Conservation (phyloP, 2,888 invertebrate genomes). For the Gryllus longicercus region DNA sequence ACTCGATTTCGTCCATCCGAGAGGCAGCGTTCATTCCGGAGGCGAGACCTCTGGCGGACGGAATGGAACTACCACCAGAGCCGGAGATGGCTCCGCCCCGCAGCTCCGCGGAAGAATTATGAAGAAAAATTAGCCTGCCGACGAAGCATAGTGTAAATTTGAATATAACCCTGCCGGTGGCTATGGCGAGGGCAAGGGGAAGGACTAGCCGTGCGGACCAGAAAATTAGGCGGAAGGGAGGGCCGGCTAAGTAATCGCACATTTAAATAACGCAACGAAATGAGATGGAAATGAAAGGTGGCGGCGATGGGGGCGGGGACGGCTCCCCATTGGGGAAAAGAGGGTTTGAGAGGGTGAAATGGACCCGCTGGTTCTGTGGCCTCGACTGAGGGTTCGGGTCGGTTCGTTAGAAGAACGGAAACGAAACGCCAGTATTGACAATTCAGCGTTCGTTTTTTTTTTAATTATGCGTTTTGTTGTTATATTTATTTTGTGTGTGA, state of each 20-base stretch:
- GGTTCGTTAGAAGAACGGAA: no score
- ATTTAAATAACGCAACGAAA: slow-evolving; percentile 17
- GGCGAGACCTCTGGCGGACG: not conserved
- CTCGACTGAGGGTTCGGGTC: no score
- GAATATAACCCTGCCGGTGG: not conserved
- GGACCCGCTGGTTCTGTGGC: no score
- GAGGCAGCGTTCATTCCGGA: no score
- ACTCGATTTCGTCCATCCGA: no score
- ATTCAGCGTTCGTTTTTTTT: no score
- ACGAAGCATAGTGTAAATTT: slow-evolving; percentile 17
- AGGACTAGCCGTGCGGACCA: not conserved
- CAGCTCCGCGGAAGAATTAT: not conserved
- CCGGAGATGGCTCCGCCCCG: not conserved
- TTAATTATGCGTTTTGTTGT: no score
- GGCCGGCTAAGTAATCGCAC: not conserved
- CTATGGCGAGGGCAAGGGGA: not conserved
- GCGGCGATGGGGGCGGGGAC: not conserved
- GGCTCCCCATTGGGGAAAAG: no score
- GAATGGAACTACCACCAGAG: not conserved
- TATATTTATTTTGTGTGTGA: no score
- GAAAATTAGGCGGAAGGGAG: not conserved
- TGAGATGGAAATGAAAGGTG: slow-evolving; percentile 17
- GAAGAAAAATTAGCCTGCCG: slow-evolving; percentile 17
- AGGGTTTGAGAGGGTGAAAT: no score
- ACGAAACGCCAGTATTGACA: no score